Percentiles rank a stretch among this genome's conserved stretches.
Evolutionary conservation across 2,888 invertebrate genomes (phyloP).

Genomic region (Rhaphigaster nebulosa): DNA sequence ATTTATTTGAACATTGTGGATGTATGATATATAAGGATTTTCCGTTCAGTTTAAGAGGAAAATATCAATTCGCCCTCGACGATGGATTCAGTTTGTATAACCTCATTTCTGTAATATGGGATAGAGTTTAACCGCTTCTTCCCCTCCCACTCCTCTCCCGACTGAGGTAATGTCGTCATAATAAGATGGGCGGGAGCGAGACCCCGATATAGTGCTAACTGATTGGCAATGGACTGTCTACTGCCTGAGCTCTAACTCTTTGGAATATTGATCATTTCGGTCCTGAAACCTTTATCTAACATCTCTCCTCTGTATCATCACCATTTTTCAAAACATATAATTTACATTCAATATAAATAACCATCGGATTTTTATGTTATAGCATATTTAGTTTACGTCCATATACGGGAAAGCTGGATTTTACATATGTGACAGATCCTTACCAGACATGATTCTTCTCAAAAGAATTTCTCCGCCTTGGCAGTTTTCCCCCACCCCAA

Average conservation of each 20-base stretch:
- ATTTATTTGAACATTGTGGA: too few relatives aligned
- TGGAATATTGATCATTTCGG: background rate
- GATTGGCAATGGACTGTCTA: background rate
- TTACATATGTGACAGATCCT: too few relatives aligned
- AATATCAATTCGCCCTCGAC: background rate
- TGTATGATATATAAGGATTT: background rate
- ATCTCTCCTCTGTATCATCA: too few relatives aligned
- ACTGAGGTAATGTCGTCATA: background rate
- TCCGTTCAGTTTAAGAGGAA: background rate
- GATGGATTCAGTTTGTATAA: constrained; percentile 13
- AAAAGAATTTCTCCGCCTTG: too few relatives aligned
- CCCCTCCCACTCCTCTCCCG: background rate
- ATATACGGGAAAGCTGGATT: too few relatives aligned
- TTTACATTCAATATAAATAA: too few relatives aligned
- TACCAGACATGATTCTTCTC: too few relatives aligned
- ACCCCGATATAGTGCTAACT: background rate
- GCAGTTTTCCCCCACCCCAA: too few relatives aligned
- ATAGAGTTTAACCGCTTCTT: background rate
- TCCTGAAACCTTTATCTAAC: too few relatives aligned
- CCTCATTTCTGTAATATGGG: background rate
- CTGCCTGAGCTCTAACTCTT: background rate
- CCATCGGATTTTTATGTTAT: too few relatives aligned
- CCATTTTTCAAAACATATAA: too few relatives aligned
- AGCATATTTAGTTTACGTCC: too few relatives aligned
- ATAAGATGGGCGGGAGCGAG: background rate